Base-by-base conservation (phyloP, 2,888 invertebrate genomes). In the Agrypnus murinus region DNA sequence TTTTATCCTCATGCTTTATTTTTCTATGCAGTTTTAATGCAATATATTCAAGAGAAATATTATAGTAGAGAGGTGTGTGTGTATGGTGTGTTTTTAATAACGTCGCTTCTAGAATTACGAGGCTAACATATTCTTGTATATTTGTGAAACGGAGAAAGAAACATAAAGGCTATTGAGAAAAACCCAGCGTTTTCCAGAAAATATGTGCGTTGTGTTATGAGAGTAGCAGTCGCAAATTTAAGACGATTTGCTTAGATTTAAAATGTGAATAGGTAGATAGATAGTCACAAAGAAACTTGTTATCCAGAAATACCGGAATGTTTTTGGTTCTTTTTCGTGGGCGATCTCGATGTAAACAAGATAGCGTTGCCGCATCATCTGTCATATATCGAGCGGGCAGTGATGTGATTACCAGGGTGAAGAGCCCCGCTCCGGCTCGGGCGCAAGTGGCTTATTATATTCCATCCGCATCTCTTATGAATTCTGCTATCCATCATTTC, bases 371-470 rank as follows among this genome's bases (percentile, higher is more conserved):
- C 48, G 71, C 75, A 77, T 77, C 77, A 75, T 77, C 77, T 76
- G 75, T 75, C 75, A 74, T 71, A 73, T 73, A 74, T 76, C 68
- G 74, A 76, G 67, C 68, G 65, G 68, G 63, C 63, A 59, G 64
- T 75, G 76, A 77, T 77, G 71, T 73, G 77, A 77, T 77, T 77
- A 77, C 77, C 65, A 63, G 67, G 60, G 62, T 68, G 65, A 67
- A 63, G 70, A 60, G 69, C 58, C 72, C 46, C 65, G 70, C 64
- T 73, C 64, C 74, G 72, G 73, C 55, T 74, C 69, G 73, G 73
- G 75, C 79, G 78, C 81, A 81, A 81, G 81, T 79, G 80, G 79
- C 81, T 82, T 82, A 83, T 83, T 81, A 82, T 83, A 83, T 83
- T 82, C 81, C 76, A 72, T 74, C 77, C 80, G 78, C 83, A 81